Percentiles rank a stretch among this genome's conserved stretches.
phyloP scores from a whole-genome alignment of 2,888 invertebrate species.

The Idaea aversata region DNA sequence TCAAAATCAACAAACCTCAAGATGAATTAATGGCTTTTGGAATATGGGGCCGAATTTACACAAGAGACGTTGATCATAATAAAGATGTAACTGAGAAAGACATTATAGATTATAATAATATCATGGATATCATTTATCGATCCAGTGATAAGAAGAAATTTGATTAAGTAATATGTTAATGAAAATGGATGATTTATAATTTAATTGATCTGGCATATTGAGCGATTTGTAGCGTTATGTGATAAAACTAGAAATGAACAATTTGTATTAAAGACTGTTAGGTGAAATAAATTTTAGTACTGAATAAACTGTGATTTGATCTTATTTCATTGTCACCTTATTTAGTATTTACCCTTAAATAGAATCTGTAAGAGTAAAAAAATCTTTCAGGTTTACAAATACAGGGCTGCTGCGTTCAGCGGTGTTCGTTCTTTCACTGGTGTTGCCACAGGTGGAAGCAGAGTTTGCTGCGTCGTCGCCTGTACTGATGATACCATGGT shows the following conservation, averaged over 20 bases:
- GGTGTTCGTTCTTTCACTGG: slow-evolving; percentile 75
- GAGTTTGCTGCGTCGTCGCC: slow-evolving; percentile 74
- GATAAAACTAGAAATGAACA: background rate
- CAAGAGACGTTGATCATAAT: slow-evolving; percentile 65
- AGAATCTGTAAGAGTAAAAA: background rate
- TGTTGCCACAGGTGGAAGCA: slow-evolving; percentile 66
- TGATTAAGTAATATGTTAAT: background rate
- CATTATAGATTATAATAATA: slow-evolving; percentile 39
- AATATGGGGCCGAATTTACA: slow-evolving; percentile 69
- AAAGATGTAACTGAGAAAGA: slow-evolving; percentile 44
- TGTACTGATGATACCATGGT: slow-evolving; percentile 66
- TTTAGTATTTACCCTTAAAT: background rate
- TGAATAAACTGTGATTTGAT: background rate
- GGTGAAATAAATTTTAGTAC: background rate
- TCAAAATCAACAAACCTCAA: slow-evolving; percentile 56
- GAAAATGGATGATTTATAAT: background rate
- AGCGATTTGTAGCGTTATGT: background rate
- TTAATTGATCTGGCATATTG: background rate
- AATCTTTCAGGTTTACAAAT: slow-evolving; percentile 61
- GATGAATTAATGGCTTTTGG: slow-evolving; percentile 70
- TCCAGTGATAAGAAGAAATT: slow-evolving; percentile 5
- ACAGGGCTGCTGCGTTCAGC: slow-evolving; percentile 73
- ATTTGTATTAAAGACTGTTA: background rate
- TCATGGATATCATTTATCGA: slow-evolving; percentile 53
- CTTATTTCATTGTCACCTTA: background rate